Conservation (phyloP, 2,113 vertebrate genomes). For the Ginglymostoma cirratum region DNA sequence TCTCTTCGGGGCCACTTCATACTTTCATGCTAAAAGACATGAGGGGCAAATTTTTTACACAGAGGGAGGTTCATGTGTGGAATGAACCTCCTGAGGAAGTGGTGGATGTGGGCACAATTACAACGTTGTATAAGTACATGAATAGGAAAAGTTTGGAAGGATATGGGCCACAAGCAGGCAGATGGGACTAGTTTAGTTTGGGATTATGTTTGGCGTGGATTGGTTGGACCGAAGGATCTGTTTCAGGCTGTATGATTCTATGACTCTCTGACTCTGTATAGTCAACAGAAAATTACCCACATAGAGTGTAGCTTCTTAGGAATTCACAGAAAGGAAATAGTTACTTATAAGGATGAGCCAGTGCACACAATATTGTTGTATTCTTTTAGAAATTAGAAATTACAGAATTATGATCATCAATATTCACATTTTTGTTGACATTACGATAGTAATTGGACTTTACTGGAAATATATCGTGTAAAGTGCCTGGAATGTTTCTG, state of each 20-base stretch:
- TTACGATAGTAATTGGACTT: not conserved
- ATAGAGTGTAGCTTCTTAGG: not conserved
- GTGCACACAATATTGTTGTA: not conserved
- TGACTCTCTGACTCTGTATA: not conserved
- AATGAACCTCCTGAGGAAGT: too few relatives aligned
- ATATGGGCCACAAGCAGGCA: too few relatives aligned
- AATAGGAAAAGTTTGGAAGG: too few relatives aligned
- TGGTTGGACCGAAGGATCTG: too few relatives aligned
- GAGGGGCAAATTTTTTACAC: too few relatives aligned
- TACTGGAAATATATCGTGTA: not conserved
- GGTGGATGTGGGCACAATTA: too few relatives aligned
- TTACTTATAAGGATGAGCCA: not conserved
- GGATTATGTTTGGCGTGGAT: too few relatives aligned
- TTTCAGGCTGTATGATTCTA: too few relatives aligned
- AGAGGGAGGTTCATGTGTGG: too few relatives aligned
- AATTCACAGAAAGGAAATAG: not conserved
- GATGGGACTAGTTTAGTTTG: too few relatives aligned
- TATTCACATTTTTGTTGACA: not conserved
- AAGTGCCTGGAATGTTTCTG: not conserved
- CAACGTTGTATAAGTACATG: too few relatives aligned
- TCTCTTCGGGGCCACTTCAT: not conserved
- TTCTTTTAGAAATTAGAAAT: not conserved
- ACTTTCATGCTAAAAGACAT: not conserved
- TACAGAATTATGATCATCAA: not conserved
- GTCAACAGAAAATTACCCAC: not conserved